Conservation (phyloP, 1,140 invertebrate species). For the Campoletis sonorensis region DNA sequence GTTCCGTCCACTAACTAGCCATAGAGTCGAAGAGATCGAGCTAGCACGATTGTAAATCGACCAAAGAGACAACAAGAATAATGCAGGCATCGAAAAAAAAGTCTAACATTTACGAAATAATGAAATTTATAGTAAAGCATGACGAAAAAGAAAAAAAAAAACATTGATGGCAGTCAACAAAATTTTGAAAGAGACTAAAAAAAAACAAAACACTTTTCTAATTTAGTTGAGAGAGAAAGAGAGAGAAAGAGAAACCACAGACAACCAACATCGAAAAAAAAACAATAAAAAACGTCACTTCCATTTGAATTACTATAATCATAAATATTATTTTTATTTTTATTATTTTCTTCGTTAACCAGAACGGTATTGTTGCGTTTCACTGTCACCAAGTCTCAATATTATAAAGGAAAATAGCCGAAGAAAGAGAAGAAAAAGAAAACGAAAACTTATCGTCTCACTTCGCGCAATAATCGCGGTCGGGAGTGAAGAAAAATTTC, state of each 20-base stretch:
- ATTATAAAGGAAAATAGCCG: not conserved
- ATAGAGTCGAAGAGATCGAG: slow-evolving; percentile 39
- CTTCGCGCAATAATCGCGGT: not conserved
- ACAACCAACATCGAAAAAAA: no score
- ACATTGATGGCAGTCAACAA: not conserved
- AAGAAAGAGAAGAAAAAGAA: not conserved
- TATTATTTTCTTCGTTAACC: no score
- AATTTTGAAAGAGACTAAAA: no score
- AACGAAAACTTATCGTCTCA: not conserved
- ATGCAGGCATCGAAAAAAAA: slow-evolving; percentile 4
- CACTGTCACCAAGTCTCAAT: not conserved
- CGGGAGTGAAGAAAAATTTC: not conserved
- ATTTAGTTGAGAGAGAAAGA: no score
- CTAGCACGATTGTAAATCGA: slow-evolving; percentile 29
- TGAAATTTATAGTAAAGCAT: not conserved
- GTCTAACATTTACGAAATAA: slow-evolving; percentile 34
- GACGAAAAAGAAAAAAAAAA: not conserved
- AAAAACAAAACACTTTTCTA: no score
- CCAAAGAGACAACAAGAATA: not conserved
- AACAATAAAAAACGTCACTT: no score
- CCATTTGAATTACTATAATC: no score
- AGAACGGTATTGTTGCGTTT: not conserved
- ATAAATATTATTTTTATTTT: no score
- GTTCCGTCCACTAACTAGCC: slow-evolving; percentile 48
- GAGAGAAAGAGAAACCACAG: no score